These are phyloP conservation scores for Pyrocoelia pectoralis DNA, from an alignment of 2,888 invertebrate species.

Conservation along the genomic window DNA sequence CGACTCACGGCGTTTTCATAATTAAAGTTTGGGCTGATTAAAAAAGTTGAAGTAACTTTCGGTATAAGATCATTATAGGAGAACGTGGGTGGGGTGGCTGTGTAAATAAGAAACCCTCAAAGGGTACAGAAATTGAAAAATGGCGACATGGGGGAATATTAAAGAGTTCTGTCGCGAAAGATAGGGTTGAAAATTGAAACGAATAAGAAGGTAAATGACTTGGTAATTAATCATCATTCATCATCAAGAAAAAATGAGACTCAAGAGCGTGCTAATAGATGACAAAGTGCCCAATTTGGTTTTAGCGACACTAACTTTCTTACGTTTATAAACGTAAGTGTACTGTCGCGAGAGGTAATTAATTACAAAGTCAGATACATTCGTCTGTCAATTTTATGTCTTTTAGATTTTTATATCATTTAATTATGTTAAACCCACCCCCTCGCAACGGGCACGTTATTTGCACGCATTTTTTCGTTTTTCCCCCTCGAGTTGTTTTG, in stretches of 20 bases:
- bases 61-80: conserved; percentile 51
- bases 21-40: conserved; percentile 53
- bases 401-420: conserved; percentile 34
- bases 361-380: background rate
- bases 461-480: conserved; percentile 44
- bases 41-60: conserved; percentile 54
- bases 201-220: conserved; percentile 39
- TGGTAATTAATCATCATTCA: conserved; percentile 44
- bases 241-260: conserved; percentile 31
- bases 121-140: conserved; percentile 51
- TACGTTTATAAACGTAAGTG: too few species aligned
- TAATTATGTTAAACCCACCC: conserved; percentile 47
- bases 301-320: background rate
- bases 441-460: conserved; percentile 42
- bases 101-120: conserved; percentile 51
- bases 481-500: conserved; percentile 42
- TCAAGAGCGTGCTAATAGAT: background rate
- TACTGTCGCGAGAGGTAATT: too few species aligned
- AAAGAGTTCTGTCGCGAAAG: conserved; percentile 48
- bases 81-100: conserved; percentile 42
- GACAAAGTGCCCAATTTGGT: background rate
- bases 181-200: conserved; percentile 46
- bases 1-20: conserved; percentile 48
- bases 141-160: conserved; percentile 47
- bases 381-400: conserved; percentile 8